Evolutionary conservation across 2,888 invertebrate species (phyloP).

Genomic region (Andrena bicolor): DNA sequence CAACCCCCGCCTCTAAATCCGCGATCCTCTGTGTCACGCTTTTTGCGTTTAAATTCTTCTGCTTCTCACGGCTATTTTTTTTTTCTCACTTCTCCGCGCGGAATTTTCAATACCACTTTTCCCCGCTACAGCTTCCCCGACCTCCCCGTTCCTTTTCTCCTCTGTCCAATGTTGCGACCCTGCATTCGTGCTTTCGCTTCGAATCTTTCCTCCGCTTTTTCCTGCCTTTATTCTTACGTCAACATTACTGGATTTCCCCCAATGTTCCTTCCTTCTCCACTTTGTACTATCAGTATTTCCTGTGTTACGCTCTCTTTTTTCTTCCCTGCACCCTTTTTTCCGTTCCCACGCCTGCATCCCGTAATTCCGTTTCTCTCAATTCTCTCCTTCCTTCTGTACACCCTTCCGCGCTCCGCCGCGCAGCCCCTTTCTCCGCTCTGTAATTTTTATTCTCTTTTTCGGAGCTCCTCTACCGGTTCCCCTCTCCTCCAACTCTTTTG

Average conservation of each 20-base stretch:
- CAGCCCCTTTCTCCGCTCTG: not conserved
- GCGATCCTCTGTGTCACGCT: conserved; percentile 7
- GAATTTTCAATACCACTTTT: too few species aligned
- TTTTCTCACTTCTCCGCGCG: not conserved
- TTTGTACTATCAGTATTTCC: not conserved
- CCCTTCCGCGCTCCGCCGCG: not conserved
- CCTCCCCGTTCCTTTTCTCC: not conserved
- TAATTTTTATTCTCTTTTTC: not conserved
- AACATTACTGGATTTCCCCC: not conserved
- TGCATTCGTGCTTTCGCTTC: not conserved
- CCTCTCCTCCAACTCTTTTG: not conserved
- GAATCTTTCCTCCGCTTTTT: not conserved
- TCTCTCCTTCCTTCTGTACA: conserved; percentile 10
- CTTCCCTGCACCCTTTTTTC: not conserved
- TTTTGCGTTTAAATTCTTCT: not conserved
- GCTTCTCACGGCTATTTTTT: not conserved
- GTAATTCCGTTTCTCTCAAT: conserved; percentile 16
- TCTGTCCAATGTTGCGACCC: not conserved
- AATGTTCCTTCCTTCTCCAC: not conserved
- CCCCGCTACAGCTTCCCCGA: not conserved
- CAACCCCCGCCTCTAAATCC: not conserved
- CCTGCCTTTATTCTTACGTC: not conserved
- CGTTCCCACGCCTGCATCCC: not conserved
- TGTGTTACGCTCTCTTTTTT: not conserved
- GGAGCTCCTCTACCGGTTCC: not conserved